Base-by-base conservation (phyloP, 2,888 invertebrate species). In the Himalopsyche anomala region DNA sequence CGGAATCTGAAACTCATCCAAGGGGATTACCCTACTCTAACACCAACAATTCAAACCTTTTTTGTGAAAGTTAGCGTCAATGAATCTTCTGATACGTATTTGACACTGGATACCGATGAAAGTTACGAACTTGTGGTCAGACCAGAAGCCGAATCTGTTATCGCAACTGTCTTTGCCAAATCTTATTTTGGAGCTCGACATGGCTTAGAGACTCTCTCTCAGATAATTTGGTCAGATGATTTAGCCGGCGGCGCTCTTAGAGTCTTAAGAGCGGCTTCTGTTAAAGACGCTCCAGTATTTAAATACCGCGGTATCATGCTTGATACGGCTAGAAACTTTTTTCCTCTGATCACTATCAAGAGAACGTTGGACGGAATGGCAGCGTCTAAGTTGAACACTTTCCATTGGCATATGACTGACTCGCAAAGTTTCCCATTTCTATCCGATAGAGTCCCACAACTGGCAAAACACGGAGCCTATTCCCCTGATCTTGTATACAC, bases 381-480 rank as follows among this genome's bases (percentile, higher is more conserved):
- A 0, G 95, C 97, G 80, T 95, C 96, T 89, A 99, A 99, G 91
- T 91, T 98, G 89, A 99, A 99, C 92, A 97, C 97, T 3, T 96
- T 99, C 90, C 98, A 99, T 90, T 98, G 98, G 98, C 97, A 97
- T 90, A 94, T 97, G 51, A 96, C 96, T 6, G 99, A 99, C 91
- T 97, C 98, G 17, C 98, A 98, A 91, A 97, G 98, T 89, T 98
- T 98, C 91, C 98, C 99, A 0, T 95, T 97, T 91, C 95, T 96
- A 88, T 94, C 97, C 5, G 94, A 95, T 40, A 94, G 95, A 88
- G 96, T 95, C 84, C 97, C 97, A 0, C 95, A 96, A 90, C 92
- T 98, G 90, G 96, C 97, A 0, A 94, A 95, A 88, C 96, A 96
- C 91, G 99, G 99, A 38, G 97, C 98, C 0, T 97, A 97, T 90